Percentiles rank a stretch among this genome's conserved stretches.
phyloP scores from a whole-genome alignment of 2,797 vertebrate species.

The Hyperoplus immaculatus region DNA sequence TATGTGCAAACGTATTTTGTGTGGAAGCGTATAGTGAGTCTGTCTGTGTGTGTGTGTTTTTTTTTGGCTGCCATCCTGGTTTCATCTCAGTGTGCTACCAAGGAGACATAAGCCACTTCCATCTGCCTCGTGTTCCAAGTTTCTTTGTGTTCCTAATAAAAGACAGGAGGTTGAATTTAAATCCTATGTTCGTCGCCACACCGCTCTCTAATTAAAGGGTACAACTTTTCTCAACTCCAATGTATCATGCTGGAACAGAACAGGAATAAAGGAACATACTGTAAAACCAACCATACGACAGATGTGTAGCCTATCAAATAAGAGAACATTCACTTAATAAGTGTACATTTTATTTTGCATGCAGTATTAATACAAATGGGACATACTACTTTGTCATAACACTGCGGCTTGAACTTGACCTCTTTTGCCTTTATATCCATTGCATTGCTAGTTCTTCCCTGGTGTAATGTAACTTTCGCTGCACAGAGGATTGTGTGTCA shows the following conservation, averaged over 20 bases:
- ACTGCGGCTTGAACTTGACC: no score
- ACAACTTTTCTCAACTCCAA: constrained; percentile 41
- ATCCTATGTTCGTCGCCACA: constrained; percentile 69
- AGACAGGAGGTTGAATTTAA: constrained; percentile 80
- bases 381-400: no score
- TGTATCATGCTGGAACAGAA: constrained; percentile 5
- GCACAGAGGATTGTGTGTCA: no score
- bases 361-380: no score
- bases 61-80: constrained; percentile 83
- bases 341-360: no score
- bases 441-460: no score
- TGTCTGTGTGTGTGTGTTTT: constrained; percentile 52
- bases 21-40: background rate
- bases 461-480: no score
- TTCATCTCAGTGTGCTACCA: constrained; percentile 84
- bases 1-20: constrained; percentile 29
- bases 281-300: background rate
- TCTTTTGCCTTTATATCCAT: no score
- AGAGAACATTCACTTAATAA: no score
- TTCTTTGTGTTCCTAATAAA: constrained; percentile 83
- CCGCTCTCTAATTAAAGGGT: constrained; percentile 69
- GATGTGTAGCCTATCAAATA: background rate
- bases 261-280: background rate
- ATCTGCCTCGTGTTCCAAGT: constrained; percentile 85
- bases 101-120: constrained; percentile 88